phyloP scores from a whole-genome alignment of 1,140 invertebrate genomes.

The Arion vulgaris region DNA sequence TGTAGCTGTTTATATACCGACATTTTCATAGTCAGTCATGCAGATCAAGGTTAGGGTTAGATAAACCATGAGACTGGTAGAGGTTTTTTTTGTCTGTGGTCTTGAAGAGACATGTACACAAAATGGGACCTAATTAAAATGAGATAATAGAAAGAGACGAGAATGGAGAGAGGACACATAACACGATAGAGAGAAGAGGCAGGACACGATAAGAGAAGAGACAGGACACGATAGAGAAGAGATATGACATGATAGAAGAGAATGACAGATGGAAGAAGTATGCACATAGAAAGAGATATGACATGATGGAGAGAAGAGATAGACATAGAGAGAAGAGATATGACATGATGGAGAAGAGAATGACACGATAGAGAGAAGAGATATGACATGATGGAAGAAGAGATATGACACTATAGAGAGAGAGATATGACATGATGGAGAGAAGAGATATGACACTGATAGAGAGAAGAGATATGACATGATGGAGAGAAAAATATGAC shows the following conservation, averaged over 20 bases:
- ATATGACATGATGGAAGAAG: background rate
- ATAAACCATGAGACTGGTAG: too few relatives aligned
- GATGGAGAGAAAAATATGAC: too few relatives aligned
- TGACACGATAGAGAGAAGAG: background rate
- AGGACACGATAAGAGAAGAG: background rate
- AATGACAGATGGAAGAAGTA: too few relatives aligned
- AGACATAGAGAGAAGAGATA: background rate
- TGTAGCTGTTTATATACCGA: too few relatives aligned
- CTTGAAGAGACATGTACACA: too few relatives aligned
- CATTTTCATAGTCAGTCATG: too few relatives aligned
- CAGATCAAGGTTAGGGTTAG: too few relatives aligned
- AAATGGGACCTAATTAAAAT: too few relatives aligned
- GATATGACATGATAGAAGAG: background rate
- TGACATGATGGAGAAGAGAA: background rate
- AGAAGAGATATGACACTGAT: background rate
- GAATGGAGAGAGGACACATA: background rate
- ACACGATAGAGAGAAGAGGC: background rate
- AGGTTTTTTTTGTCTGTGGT: too few relatives aligned
- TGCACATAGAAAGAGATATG: background rate
- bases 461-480: too few relatives aligned
- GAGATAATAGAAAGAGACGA: background rate
- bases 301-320: background rate
- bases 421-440: background rate
- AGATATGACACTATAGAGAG: background rate
- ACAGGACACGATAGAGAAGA: background rate